These are phyloP conservation scores for Oikopleura vanhoeffeni DNA, from an alignment of 23 tunicate species.

Conservation along the genomic window DNA sequence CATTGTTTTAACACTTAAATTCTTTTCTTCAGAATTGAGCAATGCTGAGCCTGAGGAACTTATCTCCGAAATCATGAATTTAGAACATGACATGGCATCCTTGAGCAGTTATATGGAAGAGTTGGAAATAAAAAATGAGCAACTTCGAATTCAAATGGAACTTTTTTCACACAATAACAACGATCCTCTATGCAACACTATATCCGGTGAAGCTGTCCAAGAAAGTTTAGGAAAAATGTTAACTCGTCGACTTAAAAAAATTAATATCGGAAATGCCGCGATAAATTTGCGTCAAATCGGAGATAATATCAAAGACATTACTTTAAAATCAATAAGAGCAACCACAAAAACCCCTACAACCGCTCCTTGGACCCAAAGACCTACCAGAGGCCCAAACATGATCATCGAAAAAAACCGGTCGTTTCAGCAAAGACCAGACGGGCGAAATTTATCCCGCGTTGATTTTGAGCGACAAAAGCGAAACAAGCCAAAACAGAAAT, in stretches of 20 bases:
- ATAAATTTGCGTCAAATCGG: background rate
- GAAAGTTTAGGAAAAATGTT: background rate
- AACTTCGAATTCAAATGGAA: background rate
- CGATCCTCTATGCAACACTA: background rate
- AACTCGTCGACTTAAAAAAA: background rate
- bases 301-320: background rate
- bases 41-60: background rate
- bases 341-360: background rate
- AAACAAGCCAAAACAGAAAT: too few relatives aligned
- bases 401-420: background rate
- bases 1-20: too few relatives aligned
- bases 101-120: background rate
- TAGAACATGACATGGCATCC: background rate
- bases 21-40: background rate
- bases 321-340: background rate
- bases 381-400: background rate
- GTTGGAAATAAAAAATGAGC: background rate
- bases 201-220: background rate
- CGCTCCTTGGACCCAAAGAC: background rate
- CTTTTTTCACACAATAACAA: background rate
- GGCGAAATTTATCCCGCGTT: background rate
- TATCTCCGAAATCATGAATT: background rate
- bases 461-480: too few relatives aligned
- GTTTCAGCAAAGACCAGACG: background rate
- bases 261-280: background rate